Conservation (phyloP, 2,888 invertebrate species). For the Falcaria lacertinaria region DNA sequence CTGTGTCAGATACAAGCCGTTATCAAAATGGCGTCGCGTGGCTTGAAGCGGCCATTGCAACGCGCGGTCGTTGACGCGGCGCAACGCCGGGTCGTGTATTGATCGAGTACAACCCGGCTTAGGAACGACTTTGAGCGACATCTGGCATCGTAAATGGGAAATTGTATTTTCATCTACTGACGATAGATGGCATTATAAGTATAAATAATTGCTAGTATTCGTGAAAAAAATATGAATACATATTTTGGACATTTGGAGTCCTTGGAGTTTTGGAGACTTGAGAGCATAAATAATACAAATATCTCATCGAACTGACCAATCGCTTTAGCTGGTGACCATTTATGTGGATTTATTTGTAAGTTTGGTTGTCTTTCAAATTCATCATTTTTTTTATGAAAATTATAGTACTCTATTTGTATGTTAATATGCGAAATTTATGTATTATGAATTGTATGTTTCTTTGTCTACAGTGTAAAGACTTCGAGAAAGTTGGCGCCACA, state of each 20-base stretch:
- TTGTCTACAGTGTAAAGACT: slow-evolving; percentile 87
- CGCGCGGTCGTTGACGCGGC: slow-evolving; percentile 68
- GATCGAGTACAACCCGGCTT: slow-evolving; percentile 30
- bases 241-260: too few species aligned
- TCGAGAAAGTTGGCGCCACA: slow-evolving; percentile 91
- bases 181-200: slow-evolving; percentile 40
- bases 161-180: not conserved
- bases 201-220: too few species aligned
- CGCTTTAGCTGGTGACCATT: too few species aligned
- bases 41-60: slow-evolving; percentile 37
- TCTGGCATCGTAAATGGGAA: slow-evolving; percentile 31
- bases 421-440: not conserved
- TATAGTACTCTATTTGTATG: too few species aligned
- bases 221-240: too few species aligned
- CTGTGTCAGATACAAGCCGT: slow-evolving; percentile 44
- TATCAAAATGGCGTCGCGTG: slow-evolving; percentile 71
- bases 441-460: not conserved
- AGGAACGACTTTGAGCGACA: slow-evolving; percentile 43
- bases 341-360: too few species aligned
- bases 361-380: too few species aligned
- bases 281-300: too few species aligned
- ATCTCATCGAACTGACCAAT: too few species aligned
- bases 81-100: slow-evolving; percentile 37
- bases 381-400: too few species aligned
- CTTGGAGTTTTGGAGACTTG: too few species aligned